Evolutionary conservation across 2,797 vertebrate genomes (phyloP).

Genomic region (Galago senegalensis): DNA sequence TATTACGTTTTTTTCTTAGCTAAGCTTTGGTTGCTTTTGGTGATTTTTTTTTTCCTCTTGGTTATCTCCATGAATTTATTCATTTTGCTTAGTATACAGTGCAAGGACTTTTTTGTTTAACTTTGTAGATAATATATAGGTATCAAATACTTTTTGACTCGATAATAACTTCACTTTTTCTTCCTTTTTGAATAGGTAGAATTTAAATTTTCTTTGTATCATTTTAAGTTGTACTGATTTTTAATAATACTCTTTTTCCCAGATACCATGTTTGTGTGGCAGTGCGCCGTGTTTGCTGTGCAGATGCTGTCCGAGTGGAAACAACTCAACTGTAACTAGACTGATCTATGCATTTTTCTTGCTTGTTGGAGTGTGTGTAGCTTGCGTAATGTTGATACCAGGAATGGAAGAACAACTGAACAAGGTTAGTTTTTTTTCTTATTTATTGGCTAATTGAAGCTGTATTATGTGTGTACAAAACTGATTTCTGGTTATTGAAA

Average conservation of each 20-base stretch:
- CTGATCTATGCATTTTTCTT: constrained; percentile 97
- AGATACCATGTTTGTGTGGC: constrained; percentile 98
- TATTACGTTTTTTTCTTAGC: neutral
- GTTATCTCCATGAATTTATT: constrained; percentile 29
- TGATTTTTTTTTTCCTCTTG: neutral
- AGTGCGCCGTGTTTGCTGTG: constrained; percentile 98
- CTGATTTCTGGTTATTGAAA: neutral
- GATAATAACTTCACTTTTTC: constrained; percentile 17
- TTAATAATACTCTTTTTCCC: constrained; percentile 53
- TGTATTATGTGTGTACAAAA: neutral
- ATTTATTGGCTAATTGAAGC: neutral
- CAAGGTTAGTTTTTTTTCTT: constrained; percentile 92
- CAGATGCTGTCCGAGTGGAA: constrained; percentile 98
- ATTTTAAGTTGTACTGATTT: neutral
- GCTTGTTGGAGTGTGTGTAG: constrained; percentile 95
- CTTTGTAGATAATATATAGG: constrained; percentile 30
- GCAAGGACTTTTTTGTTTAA: neutral
- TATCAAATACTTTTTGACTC: neutral
- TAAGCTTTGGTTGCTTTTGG: neutral
- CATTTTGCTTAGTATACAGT: neutral
- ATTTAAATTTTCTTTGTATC: neutral
- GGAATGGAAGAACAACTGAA: constrained; percentile 99
- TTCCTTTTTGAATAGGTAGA: neutral
- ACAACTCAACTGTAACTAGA: constrained; percentile 98
- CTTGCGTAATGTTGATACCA: constrained; percentile 98